A percentile compares a stretch with the other conserved stretches of the same genome.
phyloP scores from a whole-genome alignment of 2,888 invertebrate species.

The Kuschelorhynchus macadamiae region DNA sequence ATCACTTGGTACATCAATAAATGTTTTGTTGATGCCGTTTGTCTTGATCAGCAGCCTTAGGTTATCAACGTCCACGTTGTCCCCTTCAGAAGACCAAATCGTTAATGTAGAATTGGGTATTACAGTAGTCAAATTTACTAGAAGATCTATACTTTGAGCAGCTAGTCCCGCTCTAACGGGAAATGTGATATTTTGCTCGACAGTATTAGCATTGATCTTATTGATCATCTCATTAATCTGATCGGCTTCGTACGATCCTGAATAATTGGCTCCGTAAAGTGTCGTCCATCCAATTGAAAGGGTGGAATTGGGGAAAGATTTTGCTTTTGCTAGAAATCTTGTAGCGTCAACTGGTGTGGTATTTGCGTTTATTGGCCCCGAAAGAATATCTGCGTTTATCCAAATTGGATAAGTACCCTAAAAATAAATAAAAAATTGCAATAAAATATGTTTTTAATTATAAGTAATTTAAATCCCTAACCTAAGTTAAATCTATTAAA shows the following conservation, averaged over 20 bases:
- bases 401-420: slow-evolving; percentile 82
- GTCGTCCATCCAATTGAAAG: slow-evolving; percentile 85
- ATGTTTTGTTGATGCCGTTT: slow-evolving; percentile 79
- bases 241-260: slow-evolving; percentile 74
- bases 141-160: slow-evolving; percentile 74
- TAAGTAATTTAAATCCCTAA: too few species aligned
- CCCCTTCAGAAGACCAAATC: slow-evolving; percentile 81
- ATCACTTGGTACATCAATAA: slow-evolving; percentile 82
- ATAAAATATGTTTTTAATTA: too few species aligned
- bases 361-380: slow-evolving; percentile 79
- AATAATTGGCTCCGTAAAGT: slow-evolving; percentile 74
- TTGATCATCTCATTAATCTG: slow-evolving; percentile 81
- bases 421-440: slow-evolving; percentile 51
- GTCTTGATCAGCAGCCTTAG: slow-evolving; percentile 77
- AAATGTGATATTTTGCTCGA: slow-evolving; percentile 83
- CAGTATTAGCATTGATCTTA: slow-evolving; percentile 71
- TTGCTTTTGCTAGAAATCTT: slow-evolving; percentile 74
- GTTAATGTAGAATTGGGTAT: slow-evolving; percentile 74
- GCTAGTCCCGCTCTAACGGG: slow-evolving; percentile 82
- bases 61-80: slow-evolving; percentile 76
- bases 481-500: too few species aligned
- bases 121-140: slow-evolving; percentile 74
- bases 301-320: slow-evolving; percentile 75
- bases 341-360: slow-evolving; percentile 75
- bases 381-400: slow-evolving; percentile 90